These are phyloP conservation scores for Mylabris phalerata DNA, from an alignment of 1,140 invertebrate species.

Conservation along the genomic window DNA sequence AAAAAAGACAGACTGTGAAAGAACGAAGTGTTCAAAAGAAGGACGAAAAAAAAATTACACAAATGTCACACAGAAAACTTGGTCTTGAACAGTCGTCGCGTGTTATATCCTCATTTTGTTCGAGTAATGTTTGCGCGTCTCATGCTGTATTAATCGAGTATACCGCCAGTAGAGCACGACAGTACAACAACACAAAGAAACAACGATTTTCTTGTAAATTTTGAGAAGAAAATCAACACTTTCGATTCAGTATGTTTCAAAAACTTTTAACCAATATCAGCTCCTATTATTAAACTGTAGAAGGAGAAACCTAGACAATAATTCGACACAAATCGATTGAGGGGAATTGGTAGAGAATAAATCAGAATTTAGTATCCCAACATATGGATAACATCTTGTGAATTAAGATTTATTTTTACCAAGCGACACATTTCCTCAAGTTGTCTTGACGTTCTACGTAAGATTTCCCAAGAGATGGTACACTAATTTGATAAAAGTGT, in stretches of 20 bases:
- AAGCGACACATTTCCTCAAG: conserved; percentile 6
- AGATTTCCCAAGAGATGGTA: conserved; percentile 12
- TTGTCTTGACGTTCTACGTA: conserved; percentile 9
- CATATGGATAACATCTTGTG: background rate
- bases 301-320: too few species aligned
- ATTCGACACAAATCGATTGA: too few species aligned
- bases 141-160: conserved; percentile 13
- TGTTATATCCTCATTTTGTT: conserved; percentile 15
- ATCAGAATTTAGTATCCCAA: too few species aligned
- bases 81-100: background rate
- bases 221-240: conserved; percentile 7
- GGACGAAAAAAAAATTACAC: conserved; percentile 1
- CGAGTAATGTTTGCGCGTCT: conserved; percentile 12
- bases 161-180: conserved; percentile 1
- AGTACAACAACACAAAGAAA: conserved; percentile 9
- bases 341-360: too few species aligned
- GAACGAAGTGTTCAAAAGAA: too few species aligned
- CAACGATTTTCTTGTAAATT: conserved; percentile 12
- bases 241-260: background rate
- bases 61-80: conserved; percentile 5
- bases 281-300: too few species aligned
- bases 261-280: too few species aligned
- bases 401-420: conserved; percentile 16
- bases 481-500: conserved; percentile 16
- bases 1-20: too few species aligned